These are phyloP conservation scores for Eucera pruinosa DNA, from an alignment of 2,888 invertebrate species.

Conservation along the genomic window DNA sequence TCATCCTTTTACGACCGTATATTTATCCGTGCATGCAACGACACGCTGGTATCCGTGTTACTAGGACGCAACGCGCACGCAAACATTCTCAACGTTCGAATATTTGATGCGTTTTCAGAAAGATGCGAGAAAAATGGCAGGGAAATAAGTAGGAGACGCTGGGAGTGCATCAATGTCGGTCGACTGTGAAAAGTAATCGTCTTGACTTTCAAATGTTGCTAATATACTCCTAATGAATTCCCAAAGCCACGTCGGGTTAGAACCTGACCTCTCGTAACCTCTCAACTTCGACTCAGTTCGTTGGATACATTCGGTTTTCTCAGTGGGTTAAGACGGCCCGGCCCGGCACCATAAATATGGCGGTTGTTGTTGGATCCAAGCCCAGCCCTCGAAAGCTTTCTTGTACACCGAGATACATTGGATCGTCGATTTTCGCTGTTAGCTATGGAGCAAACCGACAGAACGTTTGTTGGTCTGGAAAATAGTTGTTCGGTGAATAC, in stretches of 20 bases:
- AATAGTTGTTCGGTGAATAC: constrained; percentile 44
- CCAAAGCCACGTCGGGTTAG: constrained; percentile 13
- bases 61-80: too few species aligned
- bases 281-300: constrained; percentile 59
- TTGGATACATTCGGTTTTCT: constrained; percentile 59
- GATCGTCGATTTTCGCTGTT: constrained; percentile 67
- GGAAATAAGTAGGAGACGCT: constrained; percentile 2
- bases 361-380: constrained; percentile 72
- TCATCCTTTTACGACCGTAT: background rate
- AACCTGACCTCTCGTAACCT: constrained; percentile 76
- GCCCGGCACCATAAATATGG: constrained; percentile 77
- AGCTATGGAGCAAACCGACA: constrained; percentile 46
- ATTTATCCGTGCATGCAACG: background rate
- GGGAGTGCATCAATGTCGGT: constrained; percentile 24
- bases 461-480: constrained; percentile 63
- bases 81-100: too few species aligned
- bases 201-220: constrained; percentile 25
- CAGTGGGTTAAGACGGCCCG: constrained; percentile 75
- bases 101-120: constrained; percentile 8
- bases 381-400: constrained; percentile 73
- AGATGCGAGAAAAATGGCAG: constrained; percentile 6
- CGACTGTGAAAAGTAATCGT: constrained; percentile 22
- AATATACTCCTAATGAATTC: constrained; percentile 37
- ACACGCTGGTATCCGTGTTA: background rate
- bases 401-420: constrained; percentile 58